A percentile compares a stretch with the other conserved stretches of the same genome.
These are phyloP conservation scores for Sycophila sp. DNA, from an alignment of 1,140 invertebrate species.

Conservation along the genomic window DNA sequence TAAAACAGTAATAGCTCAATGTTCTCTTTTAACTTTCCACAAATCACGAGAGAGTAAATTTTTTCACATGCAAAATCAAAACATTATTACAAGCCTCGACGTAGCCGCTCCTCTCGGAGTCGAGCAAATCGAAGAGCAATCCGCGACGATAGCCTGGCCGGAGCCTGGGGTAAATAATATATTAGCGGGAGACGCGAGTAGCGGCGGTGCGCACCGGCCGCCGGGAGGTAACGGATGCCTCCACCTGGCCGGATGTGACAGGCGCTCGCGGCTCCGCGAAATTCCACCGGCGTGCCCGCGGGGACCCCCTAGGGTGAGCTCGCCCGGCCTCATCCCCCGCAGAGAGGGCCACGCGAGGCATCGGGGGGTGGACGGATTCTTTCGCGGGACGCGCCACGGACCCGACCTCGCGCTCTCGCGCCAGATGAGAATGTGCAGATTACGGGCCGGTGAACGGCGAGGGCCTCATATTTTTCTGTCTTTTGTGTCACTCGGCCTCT, in stretches of 20 bases:
- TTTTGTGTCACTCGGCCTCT: too few relatives aligned
- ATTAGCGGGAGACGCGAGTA: constrained; percentile 64
- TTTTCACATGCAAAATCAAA: too few relatives aligned
- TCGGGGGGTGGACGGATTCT: background rate
- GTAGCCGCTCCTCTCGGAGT: too few relatives aligned
- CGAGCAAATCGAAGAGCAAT: too few relatives aligned
- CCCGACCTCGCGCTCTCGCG: background rate
- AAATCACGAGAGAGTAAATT: too few relatives aligned
- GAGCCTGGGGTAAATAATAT: constrained; percentile 62
- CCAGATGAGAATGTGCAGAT: too few relatives aligned
- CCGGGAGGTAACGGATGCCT: constrained; percentile 66
- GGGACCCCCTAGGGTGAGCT: constrained; percentile 52
- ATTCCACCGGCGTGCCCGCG: constrained; percentile 64
- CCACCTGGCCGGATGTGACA: constrained; percentile 62
- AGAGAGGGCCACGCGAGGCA: constrained; percentile 49
- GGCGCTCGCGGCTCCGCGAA: constrained; percentile 63
- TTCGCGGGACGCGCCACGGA: background rate
- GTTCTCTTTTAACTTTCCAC: too few relatives aligned
- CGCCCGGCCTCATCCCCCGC: constrained; percentile 64
- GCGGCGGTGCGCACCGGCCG: constrained; percentile 54
- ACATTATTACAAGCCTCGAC: too few relatives aligned
- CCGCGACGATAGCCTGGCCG: too few relatives aligned
- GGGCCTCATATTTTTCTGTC: too few relatives aligned
- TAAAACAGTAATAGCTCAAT: too few relatives aligned
- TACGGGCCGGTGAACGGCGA: too few relatives aligned